Evolutionary conservation across 1,140 invertebrate species (phyloP), one percentile per base, ranked within the genome.

Genomic region (Bombyx mori): DNA sequence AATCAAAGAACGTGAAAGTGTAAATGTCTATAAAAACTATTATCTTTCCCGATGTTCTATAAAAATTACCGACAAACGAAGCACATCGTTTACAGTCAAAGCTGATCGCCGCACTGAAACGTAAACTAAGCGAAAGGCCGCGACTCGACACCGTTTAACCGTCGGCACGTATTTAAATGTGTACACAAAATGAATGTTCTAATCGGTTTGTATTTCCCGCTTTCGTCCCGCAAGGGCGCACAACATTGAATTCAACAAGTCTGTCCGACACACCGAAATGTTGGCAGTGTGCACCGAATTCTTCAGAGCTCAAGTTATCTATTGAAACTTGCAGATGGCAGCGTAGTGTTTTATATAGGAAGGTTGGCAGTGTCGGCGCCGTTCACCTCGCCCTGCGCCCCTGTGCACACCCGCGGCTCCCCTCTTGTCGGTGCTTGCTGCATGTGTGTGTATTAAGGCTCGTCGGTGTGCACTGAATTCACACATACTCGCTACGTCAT

Each of bases 261-360:
- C 57, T 66, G 62, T 57, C 61, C 68, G 72, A 77, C 67, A 74
- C 66, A 65, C 62, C 65, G 66, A 75, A 73, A 77, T 82, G 80
- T 82, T 83, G 76, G 79, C 71, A 82, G 73, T 79, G 74, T 76
- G 83, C 67, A 77, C 73, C 69, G 73, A 74, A 66, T 79, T 77
- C 69, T 77, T 75, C 74, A 78, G 75, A 74, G 72, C 63, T 77
- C 80, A 79, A 82, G 80, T 86, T 86, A 81, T 78, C 75, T 79
- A 84, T 86, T 83, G 79, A 83, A 86, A 85, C 80, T 79, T 80
- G 79, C 79, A 87, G 84, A 87, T 85, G 84, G 82, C 83, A 79
- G 79, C 73, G 77, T 74, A 76, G 73, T 79, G 66, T 82, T 86
- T 81, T 86, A 86, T 75, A 75, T 75, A 79, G 72, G 68, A 82